Conservation (phyloP, 2,113 vertebrate species). For the Cheirogaleus medius region DNA sequence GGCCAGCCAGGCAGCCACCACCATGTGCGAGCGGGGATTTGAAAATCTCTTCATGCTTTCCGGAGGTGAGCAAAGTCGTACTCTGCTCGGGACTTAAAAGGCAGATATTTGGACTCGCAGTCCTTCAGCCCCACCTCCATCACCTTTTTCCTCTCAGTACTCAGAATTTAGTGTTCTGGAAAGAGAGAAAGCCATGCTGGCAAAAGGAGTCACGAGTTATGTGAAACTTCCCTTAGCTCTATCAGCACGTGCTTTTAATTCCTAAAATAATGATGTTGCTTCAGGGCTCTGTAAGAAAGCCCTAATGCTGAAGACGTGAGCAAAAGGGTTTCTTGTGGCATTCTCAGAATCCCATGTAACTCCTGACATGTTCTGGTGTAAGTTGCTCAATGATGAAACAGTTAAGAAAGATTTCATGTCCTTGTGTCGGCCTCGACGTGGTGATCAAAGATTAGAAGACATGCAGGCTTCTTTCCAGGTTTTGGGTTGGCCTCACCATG, state of each 20-base stretch:
- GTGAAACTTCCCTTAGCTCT: not conserved
- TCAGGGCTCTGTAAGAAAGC: not conserved
- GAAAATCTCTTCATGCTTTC: slow-evolving; percentile 98
- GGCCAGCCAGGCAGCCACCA: slow-evolving; percentile 94
- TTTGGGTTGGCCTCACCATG: not conserved
- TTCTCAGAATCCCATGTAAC: slow-evolving; percentile 27
- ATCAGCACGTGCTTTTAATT: slow-evolving; percentile 40
- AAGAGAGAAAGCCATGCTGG: not conserved
- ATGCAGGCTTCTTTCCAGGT: not conserved
- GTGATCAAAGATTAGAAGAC: not conserved
- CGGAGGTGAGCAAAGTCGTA: slow-evolving; percentile 86
- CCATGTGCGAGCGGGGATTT: slow-evolving; percentile 95
- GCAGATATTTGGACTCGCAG: not conserved
- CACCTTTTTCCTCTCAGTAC: not conserved
- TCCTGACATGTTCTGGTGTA: not conserved
- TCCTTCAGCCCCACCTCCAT: not conserved
- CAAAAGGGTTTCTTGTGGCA: slow-evolving; percentile 18
- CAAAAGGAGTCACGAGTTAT: not conserved
- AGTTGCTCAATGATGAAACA: not conserved
- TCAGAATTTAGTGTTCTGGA: not conserved
- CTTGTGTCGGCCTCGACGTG: not conserved
- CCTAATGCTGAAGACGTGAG: not conserved
- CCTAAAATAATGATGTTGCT: slow-evolving; percentile 9
- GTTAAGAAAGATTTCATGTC: not conserved
- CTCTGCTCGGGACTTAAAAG: not conserved